Evolutionary conservation across 2,888 invertebrate species (phyloP), one percentile per base, ranked within the genome.

Genomic region (Vanessa cardui): DNA sequence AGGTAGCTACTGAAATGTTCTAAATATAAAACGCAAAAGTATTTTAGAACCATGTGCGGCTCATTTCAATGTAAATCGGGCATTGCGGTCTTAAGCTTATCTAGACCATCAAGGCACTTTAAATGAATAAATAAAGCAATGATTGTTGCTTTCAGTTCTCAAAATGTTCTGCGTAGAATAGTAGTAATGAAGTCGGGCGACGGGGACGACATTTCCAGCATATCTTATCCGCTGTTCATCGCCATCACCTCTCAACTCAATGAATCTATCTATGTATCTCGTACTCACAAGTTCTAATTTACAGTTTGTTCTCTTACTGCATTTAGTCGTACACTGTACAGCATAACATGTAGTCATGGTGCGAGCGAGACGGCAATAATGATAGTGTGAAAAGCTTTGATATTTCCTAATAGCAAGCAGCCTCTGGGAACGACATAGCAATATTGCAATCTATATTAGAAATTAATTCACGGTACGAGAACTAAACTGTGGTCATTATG

Each of bases 391-490:
- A n/a, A n/a, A 8, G n/a, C 47, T 18, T 18, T 18, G n/a, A 49
- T 49, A 49, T 52, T 4, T 49, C 52, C 7, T 54, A 54, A 54
- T 54, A 54, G 33, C 33, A n/a, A 31, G 54, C 26, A 21, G 26
- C 54, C 54, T 54, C n/a, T 26, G n/a, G 26, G 52, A 12, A 1
- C 26, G 15, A 39, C 33, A 33, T 39, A 33, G 18, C 33, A 56
- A 39, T 33, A 56, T 33, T 56, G 56, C 39, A 33, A 31, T 39
- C 18, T 6, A 33, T 56, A 56, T 56, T 56, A 56, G 33, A 39
- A 56, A 56, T 39, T 39, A 33, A 56, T 56, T 56, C n/a, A 39
- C 39, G 39, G 3, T 31, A 33, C 26, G 56, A 56, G 56, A 39
- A 56, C 56, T 18, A 39, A 56, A 33, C 56, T 33, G 56, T n/a